Evolutionary conservation across 2,113 vertebrate species (phyloP).

Genomic region (Prolemur simus): DNA sequence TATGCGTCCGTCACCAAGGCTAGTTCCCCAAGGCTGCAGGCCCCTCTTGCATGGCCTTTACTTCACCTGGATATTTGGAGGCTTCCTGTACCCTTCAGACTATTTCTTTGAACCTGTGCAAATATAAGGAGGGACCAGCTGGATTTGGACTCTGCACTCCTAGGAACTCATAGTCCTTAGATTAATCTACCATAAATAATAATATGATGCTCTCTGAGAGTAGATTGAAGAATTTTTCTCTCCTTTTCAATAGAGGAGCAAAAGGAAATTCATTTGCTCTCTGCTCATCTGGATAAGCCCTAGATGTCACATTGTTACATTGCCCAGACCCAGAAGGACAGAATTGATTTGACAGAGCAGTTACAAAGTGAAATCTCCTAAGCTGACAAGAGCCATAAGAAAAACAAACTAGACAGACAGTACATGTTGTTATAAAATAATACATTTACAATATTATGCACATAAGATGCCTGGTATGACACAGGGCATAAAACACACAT

Average conservation of each 20-base stretch:
- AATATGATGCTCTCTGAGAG: neutral
- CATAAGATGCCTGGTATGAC: neutral
- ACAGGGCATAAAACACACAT: neutral
- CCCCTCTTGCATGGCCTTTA: neutral
- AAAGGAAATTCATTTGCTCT: slow-evolving; percentile 11
- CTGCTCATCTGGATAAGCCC: neutral
- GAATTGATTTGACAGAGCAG: slow-evolving; percentile 14
- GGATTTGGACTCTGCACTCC: neutral
- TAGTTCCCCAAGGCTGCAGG: neutral
- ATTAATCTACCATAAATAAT: neutral
- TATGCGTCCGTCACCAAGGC: neutral
- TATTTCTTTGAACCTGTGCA: neutral
- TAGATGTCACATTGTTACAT: neutral
- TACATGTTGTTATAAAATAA: neutral
- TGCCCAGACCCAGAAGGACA: neutral
- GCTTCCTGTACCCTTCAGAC: neutral
- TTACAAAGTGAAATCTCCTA: slow-evolving; percentile 30
- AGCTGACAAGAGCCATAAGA: neutral
- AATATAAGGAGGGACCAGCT: neutral
- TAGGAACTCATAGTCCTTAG: neutral
- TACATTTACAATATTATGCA: neutral
- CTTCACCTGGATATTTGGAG: neutral
- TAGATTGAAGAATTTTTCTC: neutral
- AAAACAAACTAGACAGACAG: neutral
- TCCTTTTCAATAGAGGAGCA: neutral